phyloP scores from a whole-genome alignment of 2,888 invertebrate species.

The Cybosia mesomella region DNA sequence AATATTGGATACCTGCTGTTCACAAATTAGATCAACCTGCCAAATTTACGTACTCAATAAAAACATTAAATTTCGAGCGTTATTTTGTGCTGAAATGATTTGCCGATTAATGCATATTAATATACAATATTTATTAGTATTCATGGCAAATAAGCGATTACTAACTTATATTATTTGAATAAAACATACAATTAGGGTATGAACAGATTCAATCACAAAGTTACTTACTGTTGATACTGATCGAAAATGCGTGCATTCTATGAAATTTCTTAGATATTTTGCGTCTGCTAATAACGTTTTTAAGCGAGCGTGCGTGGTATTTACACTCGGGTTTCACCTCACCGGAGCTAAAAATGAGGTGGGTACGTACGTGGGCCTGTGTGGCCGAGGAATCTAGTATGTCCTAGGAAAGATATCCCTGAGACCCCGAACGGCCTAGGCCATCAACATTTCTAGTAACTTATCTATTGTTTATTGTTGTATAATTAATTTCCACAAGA shows the following conservation, averaged over 20 bases:
- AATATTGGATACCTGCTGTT: background rate
- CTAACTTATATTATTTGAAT: background rate
- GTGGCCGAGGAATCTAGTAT: no score
- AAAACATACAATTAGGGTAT: background rate
- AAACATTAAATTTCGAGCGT: background rate
- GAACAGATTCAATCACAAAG: background rate
- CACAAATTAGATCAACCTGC: background rate
- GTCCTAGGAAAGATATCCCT: no score
- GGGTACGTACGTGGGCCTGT: no score
- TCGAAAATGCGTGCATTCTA: background rate
- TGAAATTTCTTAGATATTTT: background rate
- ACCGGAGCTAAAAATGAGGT: no score
- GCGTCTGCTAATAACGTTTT: background rate
- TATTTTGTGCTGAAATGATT: background rate
- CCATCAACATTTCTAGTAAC: no score
- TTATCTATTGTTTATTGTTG: background rate
- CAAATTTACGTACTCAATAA: background rate
- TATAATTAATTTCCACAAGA: background rate
- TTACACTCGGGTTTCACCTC: no score
- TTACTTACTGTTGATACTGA: background rate
- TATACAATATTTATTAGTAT: constrained; percentile 5
- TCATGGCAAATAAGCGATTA: background rate
- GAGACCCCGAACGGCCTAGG: no score
- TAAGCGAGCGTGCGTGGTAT: background rate
- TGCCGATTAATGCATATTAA: constrained; percentile 7